Conservation (phyloP, 2,113 vertebrate species). For the Gallinago undulata region DNA sequence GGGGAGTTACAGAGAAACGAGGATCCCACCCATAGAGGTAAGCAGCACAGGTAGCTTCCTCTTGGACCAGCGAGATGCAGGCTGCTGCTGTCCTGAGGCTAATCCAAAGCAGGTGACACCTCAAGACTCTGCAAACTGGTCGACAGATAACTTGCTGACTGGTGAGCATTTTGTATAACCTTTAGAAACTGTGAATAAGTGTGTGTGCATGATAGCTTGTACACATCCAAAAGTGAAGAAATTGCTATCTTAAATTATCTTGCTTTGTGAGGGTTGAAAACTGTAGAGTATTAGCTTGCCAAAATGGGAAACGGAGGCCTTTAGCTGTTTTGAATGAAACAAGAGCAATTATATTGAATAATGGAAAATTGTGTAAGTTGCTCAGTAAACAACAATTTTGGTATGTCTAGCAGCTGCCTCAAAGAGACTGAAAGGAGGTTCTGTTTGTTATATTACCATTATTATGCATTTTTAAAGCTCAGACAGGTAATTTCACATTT, state of each 20-base stretch:
- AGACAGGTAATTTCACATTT: slow-evolving; percentile 1
- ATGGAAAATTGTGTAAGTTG: background rate
- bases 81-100: background rate
- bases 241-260: background rate
- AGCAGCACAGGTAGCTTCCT: background rate
- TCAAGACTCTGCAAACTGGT: background rate
- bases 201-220: background rate
- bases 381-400: slow-evolving; percentile 12
- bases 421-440: background rate
- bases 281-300: background rate
- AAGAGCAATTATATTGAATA: slow-evolving; percentile 19
- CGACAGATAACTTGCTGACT: background rate
- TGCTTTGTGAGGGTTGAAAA: background rate
- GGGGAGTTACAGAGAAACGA: background rate
- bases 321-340: background rate
- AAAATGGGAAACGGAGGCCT: background rate
- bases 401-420: background rate
- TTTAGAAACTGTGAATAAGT: background rate
- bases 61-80: background rate
- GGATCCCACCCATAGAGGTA: background rate
- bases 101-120: background rate
- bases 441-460: background rate
- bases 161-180: background rate
- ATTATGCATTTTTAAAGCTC: background rate
- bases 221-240: background rate